Evolutionary conservation across 1,140 invertebrate genomes (phyloP).

Genomic region (Zaprionus camerounensis): DNA sequence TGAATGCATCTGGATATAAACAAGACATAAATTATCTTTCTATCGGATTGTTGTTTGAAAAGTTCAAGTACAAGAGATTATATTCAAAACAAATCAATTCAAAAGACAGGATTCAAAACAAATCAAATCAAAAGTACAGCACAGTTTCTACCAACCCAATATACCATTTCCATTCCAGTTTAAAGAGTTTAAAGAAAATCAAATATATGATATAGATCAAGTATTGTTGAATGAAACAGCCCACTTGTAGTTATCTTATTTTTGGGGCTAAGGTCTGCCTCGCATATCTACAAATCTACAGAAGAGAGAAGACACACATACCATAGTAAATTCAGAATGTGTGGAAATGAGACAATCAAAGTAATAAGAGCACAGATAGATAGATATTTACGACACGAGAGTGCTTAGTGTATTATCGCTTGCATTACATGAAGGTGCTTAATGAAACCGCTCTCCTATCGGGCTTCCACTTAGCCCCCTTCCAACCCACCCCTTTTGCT

Average conservation of each 20-base stretch:
- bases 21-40: too few species aligned
- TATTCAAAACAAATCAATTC: too few species aligned
- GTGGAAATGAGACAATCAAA: neutral
- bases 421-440: slow-evolving; percentile 35
- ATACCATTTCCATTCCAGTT: neutral
- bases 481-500: neutral
- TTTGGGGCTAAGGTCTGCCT: slow-evolving; percentile 5
- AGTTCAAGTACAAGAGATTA: too few species aligned
- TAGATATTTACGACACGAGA: slow-evolving; percentile 11
- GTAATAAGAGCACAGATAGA: slow-evolving; percentile 1
- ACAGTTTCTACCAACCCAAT: neutral
- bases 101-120: too few species aligned
- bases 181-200: neutral
- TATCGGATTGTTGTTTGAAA: too few species aligned
- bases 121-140: too few species aligned
- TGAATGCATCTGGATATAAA: too few species aligned
- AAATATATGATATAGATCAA: neutral
- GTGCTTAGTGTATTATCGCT: slow-evolving; percentile 3
- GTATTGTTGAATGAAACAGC: neutral
- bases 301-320: neutral
- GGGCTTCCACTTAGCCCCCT: neutral
- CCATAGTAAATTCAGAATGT: neutral
- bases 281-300: neutral
- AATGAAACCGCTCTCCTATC: slow-evolving; percentile 52
- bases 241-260: neutral